A percentile compares a stretch with the other conserved stretches of the same genome.
phyloP scores from a whole-genome alignment of 1,140 invertebrate species.

The Acromyrmex echinatior region DNA sequence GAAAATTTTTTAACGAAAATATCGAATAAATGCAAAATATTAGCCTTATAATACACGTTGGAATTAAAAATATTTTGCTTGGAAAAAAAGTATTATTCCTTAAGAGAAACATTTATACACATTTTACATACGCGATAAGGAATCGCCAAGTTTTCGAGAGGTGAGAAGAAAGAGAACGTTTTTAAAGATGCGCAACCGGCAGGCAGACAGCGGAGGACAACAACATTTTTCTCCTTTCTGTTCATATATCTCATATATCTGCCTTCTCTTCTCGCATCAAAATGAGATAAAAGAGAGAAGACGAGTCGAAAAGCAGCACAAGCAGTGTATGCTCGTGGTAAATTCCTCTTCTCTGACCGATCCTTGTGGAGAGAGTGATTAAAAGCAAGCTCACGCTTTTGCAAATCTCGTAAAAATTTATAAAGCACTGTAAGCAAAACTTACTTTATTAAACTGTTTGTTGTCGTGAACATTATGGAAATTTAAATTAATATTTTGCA shows the following conservation, averaged over 20 bases:
- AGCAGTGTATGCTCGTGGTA: constrained; percentile 28
- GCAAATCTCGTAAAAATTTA: not conserved
- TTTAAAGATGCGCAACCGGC: constrained; percentile 30
- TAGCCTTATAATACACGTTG: not conserved
- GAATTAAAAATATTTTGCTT: constrained; percentile 2
- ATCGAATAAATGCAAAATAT: not conserved
- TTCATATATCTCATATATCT: constrained; percentile 34
- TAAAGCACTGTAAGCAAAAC: constrained; percentile 8
- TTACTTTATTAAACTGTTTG: not conserved
- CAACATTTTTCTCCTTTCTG: constrained; percentile 34
- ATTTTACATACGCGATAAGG: constrained; percentile 16
- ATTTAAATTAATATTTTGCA: constrained; percentile 12
- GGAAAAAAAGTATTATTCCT: not conserved
- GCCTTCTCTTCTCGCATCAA: constrained; percentile 24
- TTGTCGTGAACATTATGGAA: not conserved
- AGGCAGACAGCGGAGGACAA: constrained; percentile 1
- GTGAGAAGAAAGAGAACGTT: constrained; percentile 35
- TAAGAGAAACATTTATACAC: not conserved
- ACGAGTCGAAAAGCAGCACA: constrained; percentile 13
- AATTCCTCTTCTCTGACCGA: constrained; percentile 49
- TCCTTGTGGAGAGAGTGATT: constrained; percentile 24
- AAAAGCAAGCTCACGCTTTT: constrained; percentile 1
- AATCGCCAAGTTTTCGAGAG: constrained; percentile 32
- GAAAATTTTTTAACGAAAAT: not conserved
- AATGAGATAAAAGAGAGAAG: constrained; percentile 52